Base-by-base conservation (phyloP, 1,140 invertebrate species). In the Drosophila mayri region DNA sequence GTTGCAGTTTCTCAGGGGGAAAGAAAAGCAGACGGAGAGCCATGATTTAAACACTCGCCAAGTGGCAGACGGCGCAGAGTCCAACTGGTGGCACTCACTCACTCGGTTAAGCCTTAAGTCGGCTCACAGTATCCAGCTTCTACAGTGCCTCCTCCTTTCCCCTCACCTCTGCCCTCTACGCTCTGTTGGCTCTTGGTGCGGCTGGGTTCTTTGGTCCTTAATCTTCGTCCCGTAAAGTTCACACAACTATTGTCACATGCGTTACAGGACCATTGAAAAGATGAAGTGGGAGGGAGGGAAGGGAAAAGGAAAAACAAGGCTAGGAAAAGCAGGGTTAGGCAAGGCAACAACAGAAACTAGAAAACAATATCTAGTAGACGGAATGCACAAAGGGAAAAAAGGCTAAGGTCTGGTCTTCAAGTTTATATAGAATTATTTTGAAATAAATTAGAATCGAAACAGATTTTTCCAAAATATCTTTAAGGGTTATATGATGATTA, bases 231-330 rank as follows among this genome's bases (percentile, higher is more conserved):
- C 40, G 55, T 46, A 40, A 60, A 59, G 67, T 75, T 78, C 79
- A 76, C 79, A 76, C 72, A 78, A 70, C 84, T 78, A 88, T 87
- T 83, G 80, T 77, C 84, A 88, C 80, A 80, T 80, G 71, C 76
- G 80, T 70, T 76, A 75, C 62, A 47, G 61, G 63, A 43, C 64
- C 63, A 70, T 63, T 64, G 66, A 52, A 40, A 35, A 72, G 37
- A 37, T 59, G 52, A 47, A 59, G 35, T 41, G 1, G 62, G 44
- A 37, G 62, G 35, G 35, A 35, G 37, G 44, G 35, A 32, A 12
- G 16, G 35, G 12, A 32, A 46, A 46, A 18, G n/a, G 14, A 22
- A 20, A 44, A 43, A 43, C 18, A 38, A 16, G 25, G 37, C n/a
- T 25, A 47, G 44, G 41, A 10, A 43, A 43, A 18, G n/a, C 14